These are phyloP conservation scores for Drosophila virilis DNA, from an alignment of 1,140 invertebrate genomes.

Conservation along the genomic window DNA sequence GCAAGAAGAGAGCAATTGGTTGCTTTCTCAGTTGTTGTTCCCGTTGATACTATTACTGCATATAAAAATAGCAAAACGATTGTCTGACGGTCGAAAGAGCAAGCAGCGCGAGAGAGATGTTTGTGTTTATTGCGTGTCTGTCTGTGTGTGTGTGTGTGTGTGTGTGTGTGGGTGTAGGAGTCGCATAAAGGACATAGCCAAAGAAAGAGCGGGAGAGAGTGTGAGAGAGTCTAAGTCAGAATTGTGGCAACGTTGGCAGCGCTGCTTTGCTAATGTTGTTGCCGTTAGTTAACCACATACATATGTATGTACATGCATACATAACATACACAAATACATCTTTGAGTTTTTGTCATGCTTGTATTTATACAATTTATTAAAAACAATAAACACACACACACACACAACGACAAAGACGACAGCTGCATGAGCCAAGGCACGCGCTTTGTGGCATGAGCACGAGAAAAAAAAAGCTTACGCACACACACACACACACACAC, in stretches of 20 bases:
- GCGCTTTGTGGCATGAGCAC: slow-evolving; percentile 46
- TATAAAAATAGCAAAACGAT: slow-evolving; percentile 64
- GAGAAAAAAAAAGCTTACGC: slow-evolving; percentile 41
- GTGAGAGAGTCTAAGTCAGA: slow-evolving; percentile 7
- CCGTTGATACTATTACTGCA: slow-evolving; percentile 27
- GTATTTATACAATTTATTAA: slow-evolving; percentile 35
- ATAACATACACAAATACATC: slow-evolving; percentile 7
- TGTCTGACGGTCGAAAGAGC: slow-evolving; percentile 24
- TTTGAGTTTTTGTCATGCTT: slow-evolving; percentile 17
- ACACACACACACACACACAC: slow-evolving; percentile 10
- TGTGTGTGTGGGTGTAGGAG: slow-evolving; percentile 26
- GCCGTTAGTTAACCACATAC: slow-evolving; percentile 20
- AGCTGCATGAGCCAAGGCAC: slow-evolving; percentile 49
- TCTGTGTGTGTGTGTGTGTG: slow-evolving; percentile 1
- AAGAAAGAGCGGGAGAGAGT: not conserved
- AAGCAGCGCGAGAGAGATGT: slow-evolving; percentile 8
- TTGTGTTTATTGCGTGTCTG: not conserved
- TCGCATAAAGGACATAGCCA: slow-evolving; percentile 39
- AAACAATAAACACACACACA: slow-evolving; percentile 46
- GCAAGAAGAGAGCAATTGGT: slow-evolving; percentile 29
- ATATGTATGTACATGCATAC: not conserved
- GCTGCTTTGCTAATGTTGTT: slow-evolving; percentile 23
- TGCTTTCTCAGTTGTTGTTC: slow-evolving; percentile 14
- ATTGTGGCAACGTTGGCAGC: slow-evolving; percentile 12
- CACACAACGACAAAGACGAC: slow-evolving; percentile 20